A percentile compares a stretch with the other conserved stretches of the same genome.
Evolutionary conservation across 1,140 invertebrate genomes (phyloP).

Genomic region (Cataglyphis hispanica): DNA sequence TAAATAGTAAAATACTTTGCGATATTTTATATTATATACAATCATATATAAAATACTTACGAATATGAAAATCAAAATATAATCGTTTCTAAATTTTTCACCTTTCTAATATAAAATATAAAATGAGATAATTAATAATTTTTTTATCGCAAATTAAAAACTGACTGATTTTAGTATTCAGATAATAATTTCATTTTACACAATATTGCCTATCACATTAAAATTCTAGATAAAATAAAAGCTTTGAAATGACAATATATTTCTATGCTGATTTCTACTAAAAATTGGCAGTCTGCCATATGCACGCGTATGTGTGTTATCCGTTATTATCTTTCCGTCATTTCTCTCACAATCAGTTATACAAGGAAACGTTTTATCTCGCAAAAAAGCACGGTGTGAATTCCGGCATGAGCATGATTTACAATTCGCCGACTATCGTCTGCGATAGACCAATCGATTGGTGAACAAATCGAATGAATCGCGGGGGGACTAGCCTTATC

Average conservation of each 20-base stretch:
- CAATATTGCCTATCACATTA: not conserved
- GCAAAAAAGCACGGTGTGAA: constrained; percentile 16
- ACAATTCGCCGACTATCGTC: constrained; percentile 28
- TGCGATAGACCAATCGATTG: constrained; percentile 49
- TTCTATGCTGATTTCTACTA: not conserved
- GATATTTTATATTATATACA: too few relatives aligned
- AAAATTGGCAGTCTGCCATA: constrained; percentile 23
- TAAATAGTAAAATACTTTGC: too few relatives aligned
- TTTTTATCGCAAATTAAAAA: not conserved
- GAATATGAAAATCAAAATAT: not conserved
- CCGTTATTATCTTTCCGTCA: constrained; percentile 44
- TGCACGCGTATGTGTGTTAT: not conserved
- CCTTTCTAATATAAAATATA: not conserved
- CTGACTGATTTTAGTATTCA: not conserved
- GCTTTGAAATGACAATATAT: not conserved
- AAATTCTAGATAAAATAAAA: not conserved
- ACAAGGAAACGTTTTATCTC: constrained; percentile 52
- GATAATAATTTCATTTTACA: constrained; percentile 4
- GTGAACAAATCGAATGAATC: constrained; percentile 31
- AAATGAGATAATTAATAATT: not conserved
- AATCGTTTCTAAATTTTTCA: not conserved
- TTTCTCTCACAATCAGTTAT: constrained; percentile 11
- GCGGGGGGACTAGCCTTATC: constrained; percentile 28
- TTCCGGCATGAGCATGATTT: constrained; percentile 53
- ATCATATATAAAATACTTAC: not conserved